Evolutionary conservation across 2,797 vertebrate species (phyloP), one percentile per base, ranked within the genome.

Genomic region (Lagocephalus sceleratus): DNA sequence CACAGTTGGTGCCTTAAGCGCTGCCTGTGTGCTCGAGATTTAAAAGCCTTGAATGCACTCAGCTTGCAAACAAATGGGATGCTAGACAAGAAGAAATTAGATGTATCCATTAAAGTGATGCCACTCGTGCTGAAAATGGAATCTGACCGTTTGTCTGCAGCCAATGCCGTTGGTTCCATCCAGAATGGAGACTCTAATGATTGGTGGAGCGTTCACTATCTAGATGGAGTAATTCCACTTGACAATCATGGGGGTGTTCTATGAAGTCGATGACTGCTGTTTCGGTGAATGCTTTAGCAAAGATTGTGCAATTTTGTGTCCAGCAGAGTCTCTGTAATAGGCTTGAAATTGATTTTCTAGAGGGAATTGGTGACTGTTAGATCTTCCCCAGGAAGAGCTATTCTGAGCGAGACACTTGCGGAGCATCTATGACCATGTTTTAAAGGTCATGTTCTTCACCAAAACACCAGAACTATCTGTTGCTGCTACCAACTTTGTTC

Each of bases 1-100:
- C 64, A 63, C 54, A 68, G 70, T 73, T 2, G 41, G 53, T 23
- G 79, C 78, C 79, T 42, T 59, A 51, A 80, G 78, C 45, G n/a
- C 55, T 42, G 79, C 76, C 72, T 60, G 63, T 21, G 56, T 73
- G 71, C 65, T 25, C 0, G 32, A 68, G 67, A 79, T 79, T 77
- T 69, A 79, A 83, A 79, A 76, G 57, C 79, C 62, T 66, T 52
- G 49, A 69, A 79, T 71, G 71, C 79, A 76, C 72, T 75, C 59
- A 49, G 46, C 72, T 69, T 44, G 62, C 73, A 77, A 78, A 82
- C 68, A 79, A 78, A 85, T 71, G 72, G 51, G 66, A 40, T 78
- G 64, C 44, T 45, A 38, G 59, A 35, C 60, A n/a, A 38, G 23
- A 44, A 73, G 61, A 63, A 75, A 84, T 63, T 67, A 63, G 63